Evolutionary conservation across 2,888 invertebrate species (phyloP), one percentile per base, ranked within the genome.

Genomic region (Resseliella maxima): DNA sequence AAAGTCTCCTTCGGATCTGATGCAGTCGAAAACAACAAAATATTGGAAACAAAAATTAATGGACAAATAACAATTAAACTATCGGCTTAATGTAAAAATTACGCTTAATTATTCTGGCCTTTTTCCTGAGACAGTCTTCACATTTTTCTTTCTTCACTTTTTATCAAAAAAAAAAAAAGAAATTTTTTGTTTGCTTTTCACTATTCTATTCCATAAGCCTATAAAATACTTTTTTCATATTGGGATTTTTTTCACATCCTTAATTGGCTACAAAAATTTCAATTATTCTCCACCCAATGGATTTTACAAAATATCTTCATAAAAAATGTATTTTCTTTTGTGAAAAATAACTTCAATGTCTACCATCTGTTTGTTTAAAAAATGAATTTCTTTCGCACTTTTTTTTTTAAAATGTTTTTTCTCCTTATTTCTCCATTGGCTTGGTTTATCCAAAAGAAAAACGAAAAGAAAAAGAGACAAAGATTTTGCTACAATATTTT

Each of bases 81-180:
- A 72, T 72, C 72, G 72, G n/a, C 72, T 72, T 72, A 72, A 72
- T 72, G 72, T 72, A 72, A 72, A 72, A 72, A 72, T 72, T 72
- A 72, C 15, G 15, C 31, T 31, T 64, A 83, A 86, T 86, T 87
- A 85, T 87, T 87, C 87, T 87, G 88, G 88, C 87, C 87, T 87
- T 87, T 87, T 87, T 88, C 88, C 87, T 87, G 87, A 88, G 88
- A 88, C 88, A 88, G 88, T 88, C 88, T 88, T 88, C 87, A 87
- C 81, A 86, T 87, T 87, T 86, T 87, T 86, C 87, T 64, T 86
- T 87, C 86, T 72, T 85, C 24, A 85, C 18, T 72, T 35, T 36
- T 72, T 72, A 35, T 72, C 21, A 27, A 64, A 81, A 36, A 8
- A 36, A 36, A n/a, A 38, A 36, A 83, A n/a, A n/a, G n/a, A n/a